These are phyloP conservation scores for Candidula unifasciata DNA, from an alignment of 2,888 invertebrate genomes.

Conservation along the genomic window DNA sequence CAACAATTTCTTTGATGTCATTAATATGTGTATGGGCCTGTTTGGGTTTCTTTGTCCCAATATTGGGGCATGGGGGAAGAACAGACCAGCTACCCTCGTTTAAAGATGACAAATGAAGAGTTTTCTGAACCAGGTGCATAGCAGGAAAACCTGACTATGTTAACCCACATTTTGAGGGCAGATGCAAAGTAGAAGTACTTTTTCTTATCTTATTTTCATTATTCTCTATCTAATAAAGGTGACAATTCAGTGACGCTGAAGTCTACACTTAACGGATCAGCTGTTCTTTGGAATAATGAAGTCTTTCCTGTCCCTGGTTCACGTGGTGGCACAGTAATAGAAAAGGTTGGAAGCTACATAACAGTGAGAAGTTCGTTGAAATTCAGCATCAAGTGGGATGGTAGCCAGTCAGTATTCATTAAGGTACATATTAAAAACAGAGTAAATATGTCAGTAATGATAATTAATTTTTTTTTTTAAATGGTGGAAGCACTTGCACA, in stretches of 20 bases:
- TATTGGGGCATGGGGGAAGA: no score
- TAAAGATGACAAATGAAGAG: no score
- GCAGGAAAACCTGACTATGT: no score
- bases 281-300: slow-evolving; percentile 59
- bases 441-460: neutral
- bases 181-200: no score
- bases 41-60: no score
- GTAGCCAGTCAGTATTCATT: slow-evolving; percentile 76
- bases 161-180: no score
- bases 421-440: neutral
- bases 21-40: no score
- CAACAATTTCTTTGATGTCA: no score
- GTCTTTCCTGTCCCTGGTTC: slow-evolving; percentile 59
- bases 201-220: neutral
- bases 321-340: slow-evolving; percentile 84
- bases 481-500: no score
- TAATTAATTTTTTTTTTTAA: neutral
- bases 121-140: no score
- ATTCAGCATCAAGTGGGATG: slow-evolving; percentile 87
- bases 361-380: slow-evolving; percentile 83
- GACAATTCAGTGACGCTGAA: slow-evolving; percentile 51
- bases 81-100: no score
- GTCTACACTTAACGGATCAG: slow-evolving; percentile 56
- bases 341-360: slow-evolving; percentile 85
- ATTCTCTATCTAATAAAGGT: neutral